Percentiles rank a stretch among this genome's conserved stretches.
Evolutionary conservation across 2,888 invertebrate genomes (phyloP).

Genomic region (Dinocampus coccinellae): DNA sequence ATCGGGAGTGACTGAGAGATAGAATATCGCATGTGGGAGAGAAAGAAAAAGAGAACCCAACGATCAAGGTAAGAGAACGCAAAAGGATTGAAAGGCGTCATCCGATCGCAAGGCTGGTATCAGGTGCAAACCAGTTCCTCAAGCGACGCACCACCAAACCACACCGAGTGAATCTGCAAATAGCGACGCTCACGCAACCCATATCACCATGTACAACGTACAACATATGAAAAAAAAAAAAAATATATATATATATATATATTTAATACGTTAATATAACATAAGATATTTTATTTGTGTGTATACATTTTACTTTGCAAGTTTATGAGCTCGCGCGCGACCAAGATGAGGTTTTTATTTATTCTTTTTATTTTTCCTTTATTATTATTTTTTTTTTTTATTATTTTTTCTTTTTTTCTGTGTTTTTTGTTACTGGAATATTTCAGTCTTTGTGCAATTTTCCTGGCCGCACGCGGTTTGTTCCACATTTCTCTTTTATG

Average conservation of each 20-base stretch:
- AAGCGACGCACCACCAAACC: slow-evolving; percentile 43
- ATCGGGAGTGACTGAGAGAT: slow-evolving; percentile 25
- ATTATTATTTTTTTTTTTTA: no score
- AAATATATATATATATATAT: background rate
- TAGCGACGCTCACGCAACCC: slow-evolving; percentile 54
- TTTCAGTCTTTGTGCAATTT: background rate
- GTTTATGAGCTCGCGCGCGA: background rate
- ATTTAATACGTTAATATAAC: background rate
- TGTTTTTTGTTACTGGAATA: background rate
- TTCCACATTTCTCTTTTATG: background rate
- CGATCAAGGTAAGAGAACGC: background rate
- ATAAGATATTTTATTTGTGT: background rate
- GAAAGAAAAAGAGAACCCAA: slow-evolving; percentile 31
- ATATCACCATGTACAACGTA: slow-evolving; percentile 21
- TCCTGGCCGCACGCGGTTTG: background rate
- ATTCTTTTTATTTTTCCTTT: no score
- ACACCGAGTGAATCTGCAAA: slow-evolving; percentile 55
- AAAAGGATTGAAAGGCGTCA: slow-evolving; percentile 66
- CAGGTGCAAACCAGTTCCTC: slow-evolving; percentile 68
- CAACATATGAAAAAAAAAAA: no score
- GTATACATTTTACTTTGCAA: background rate
- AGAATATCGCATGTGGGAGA: no score
- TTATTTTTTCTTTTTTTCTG: no score
- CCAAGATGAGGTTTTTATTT: background rate
- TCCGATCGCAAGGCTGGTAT: slow-evolving; percentile 66